Evolutionary conservation across 2,888 invertebrate species (phyloP).

Genomic region (Ecliptopera silaceata): DNA sequence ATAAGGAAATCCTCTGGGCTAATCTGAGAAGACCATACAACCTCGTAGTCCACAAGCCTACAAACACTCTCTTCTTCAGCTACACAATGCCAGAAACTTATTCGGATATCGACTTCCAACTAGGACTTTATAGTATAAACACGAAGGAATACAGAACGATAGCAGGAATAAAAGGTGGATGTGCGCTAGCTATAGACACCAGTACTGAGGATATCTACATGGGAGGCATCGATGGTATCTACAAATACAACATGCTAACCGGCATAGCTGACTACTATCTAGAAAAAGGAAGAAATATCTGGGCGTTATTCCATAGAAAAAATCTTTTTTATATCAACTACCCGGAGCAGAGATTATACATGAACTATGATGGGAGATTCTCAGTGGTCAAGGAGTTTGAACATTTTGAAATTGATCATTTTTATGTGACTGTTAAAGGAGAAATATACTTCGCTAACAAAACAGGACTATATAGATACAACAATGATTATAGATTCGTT

Average conservation of each 20-base stretch:
- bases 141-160: constrained; percentile 52
- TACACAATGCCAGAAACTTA: constrained; percentile 54
- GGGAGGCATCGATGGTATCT: constrained; percentile 68
- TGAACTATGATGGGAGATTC: constrained; percentile 60
- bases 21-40: constrained; percentile 56
- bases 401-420: constrained; percentile 58
- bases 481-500: constrained; percentile 39
- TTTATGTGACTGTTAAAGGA: constrained; percentile 47
- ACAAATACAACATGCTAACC: constrained; percentile 60
- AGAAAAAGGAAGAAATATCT: constrained; percentile 60
- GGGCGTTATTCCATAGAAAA: constrained; percentile 56
- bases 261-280: constrained; percentile 59
- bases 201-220: constrained; percentile 56
- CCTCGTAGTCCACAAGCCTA: constrained; percentile 52
- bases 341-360: constrained; percentile 60
- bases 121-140: constrained; percentile 54
- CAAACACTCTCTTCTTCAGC: constrained; percentile 61
- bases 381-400: constrained; percentile 59
- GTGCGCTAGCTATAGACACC: constrained; percentile 59
- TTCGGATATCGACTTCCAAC: constrained; percentile 60
- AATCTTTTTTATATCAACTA: constrained; percentile 66
- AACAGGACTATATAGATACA: constrained; percentile 56
- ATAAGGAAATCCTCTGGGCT: constrained; percentile 50
- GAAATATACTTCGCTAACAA: constrained; percentile 60
- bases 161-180: constrained; percentile 60